Base-by-base conservation (phyloP, 2,888 invertebrate species). In the Cryptocephalus moraei region DNA sequence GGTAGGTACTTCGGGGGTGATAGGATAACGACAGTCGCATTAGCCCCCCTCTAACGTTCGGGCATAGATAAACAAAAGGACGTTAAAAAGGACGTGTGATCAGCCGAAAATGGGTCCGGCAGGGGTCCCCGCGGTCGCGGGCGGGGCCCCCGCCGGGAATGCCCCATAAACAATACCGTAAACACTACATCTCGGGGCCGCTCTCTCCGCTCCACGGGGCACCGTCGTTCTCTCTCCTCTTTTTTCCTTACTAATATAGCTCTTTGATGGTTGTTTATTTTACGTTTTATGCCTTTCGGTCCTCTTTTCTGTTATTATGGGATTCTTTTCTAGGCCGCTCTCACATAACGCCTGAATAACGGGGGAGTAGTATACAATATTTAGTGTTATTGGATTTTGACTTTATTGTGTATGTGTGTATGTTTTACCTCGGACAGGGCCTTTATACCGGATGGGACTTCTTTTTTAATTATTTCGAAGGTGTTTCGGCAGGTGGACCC, bases 111-210 rank as follows among this genome's bases (percentile, higher is more conserved):
- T 43, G 31, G 40, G 44, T 47, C 47, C 47, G 39, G 49, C 45
- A 33, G 38, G 44, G 42, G 33, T 45, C 32, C 32, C 42, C 33
- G 46, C 45, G 38, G 42, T 43, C 39, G 46, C 45, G 48, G 52
- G 50, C 46, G 42, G 45, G 38, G 34, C 33, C 44, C 52, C 52
- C 48, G 45, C 38, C 45, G 48, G 59, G 62, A 52, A 55, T 50
- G 50, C 56, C 64, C 62, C 65, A 67, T 67, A 67, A 67, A 67
- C 66, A 67, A 67, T 66, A 60, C 64, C 62, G 61, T 64, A 65
- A 64, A 65, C 62, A 62, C 62, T 49, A 58, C 54, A 53, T 36
- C 36, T 36, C 36, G n/a, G 12, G 36, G 49, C 46, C 52, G 55
- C 54, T 55, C 22, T 22, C 22, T 57, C 52, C 45, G 48, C 61